A percentile compares a stretch with the other conserved stretches of the same genome.
These are phyloP conservation scores for Brachyhypopomus occidentalis DNA, from an alignment of 2,113 vertebrate species.

Conservation along the genomic window DNA sequence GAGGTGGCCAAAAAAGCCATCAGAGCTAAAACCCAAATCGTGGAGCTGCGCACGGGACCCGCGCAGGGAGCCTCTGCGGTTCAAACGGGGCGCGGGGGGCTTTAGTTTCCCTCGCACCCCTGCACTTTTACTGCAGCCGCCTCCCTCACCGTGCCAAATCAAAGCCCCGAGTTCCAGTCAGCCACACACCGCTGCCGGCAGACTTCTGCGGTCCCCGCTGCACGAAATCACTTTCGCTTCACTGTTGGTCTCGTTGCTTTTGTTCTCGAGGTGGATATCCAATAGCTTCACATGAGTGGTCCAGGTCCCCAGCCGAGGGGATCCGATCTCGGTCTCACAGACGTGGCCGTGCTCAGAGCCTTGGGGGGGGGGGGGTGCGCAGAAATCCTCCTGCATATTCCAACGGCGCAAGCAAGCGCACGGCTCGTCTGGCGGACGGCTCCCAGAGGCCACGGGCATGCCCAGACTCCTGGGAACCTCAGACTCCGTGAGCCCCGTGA, in stretches of 20 bases:
- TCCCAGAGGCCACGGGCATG: not conserved
- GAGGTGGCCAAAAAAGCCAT: slow-evolving; percentile 15
- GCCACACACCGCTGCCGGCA: not conserved
- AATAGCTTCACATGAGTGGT: not conserved
- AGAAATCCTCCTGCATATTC: not conserved
- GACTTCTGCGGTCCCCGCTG: not conserved
- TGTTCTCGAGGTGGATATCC: not conserved
- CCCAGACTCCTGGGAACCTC: not conserved
- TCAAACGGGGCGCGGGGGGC: no score
- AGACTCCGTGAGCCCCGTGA: slow-evolving; percentile 28
- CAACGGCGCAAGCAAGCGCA: not conserved
- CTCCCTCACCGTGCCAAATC: not conserved
- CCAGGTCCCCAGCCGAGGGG: not conserved
- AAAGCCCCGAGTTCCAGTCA: not conserved
- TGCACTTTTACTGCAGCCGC: not conserved
- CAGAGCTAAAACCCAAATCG: not conserved
- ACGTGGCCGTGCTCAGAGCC: not conserved
- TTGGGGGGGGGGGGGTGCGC: not conserved
- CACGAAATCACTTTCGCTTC: not conserved
- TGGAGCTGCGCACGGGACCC: not conserved
- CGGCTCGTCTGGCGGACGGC: no score
- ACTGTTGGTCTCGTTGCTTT: not conserved
- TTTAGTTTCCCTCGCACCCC: not conserved
- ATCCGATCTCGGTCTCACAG: not conserved
- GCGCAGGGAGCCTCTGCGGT: not conserved